phyloP scores from a whole-genome alignment of 2,113 vertebrate species.

The Podocnemis expansa region DNA sequence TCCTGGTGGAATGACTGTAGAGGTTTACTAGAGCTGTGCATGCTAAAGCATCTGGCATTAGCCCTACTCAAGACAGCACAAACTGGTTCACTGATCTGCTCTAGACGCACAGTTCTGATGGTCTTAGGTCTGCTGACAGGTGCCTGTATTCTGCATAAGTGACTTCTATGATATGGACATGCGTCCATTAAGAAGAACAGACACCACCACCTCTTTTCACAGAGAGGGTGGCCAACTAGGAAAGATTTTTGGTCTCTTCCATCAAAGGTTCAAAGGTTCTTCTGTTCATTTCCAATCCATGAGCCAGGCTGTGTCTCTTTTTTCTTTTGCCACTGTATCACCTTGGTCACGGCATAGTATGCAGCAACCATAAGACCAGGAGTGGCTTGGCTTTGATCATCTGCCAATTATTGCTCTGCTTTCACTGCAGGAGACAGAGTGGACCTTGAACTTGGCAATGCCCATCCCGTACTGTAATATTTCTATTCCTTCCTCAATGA shows the following conservation, averaged over 20 bases:
- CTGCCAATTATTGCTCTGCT: not conserved
- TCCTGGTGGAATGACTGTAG: not conserved
- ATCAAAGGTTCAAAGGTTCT: not conserved
- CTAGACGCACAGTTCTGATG: not conserved
- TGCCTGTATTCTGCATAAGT: not conserved
- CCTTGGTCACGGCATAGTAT: not conserved
- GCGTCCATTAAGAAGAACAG: not conserved
- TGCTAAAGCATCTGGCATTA: not conserved
- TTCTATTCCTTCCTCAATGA: not conserved
- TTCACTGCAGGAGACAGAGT: not conserved
- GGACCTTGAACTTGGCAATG: not conserved
- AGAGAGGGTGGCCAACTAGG: not conserved
- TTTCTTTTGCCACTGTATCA: not conserved
- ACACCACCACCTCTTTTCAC: not conserved
- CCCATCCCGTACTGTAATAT: not conserved
- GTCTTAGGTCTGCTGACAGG: not conserved
- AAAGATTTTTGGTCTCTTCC: not conserved
- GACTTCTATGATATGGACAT: not conserved
- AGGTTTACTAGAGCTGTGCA: no score
- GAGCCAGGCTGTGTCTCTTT: not conserved
- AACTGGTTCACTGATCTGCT: not conserved
- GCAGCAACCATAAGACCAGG: not conserved
- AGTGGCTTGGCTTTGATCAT: not conserved
- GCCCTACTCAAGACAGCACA: not conserved
- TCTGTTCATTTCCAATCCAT: not conserved